Evolutionary conservation across 2,113 vertebrate genomes (phyloP), one percentile per base, ranked within the genome.

Genomic region (Thunnus maccoyii): DNA sequence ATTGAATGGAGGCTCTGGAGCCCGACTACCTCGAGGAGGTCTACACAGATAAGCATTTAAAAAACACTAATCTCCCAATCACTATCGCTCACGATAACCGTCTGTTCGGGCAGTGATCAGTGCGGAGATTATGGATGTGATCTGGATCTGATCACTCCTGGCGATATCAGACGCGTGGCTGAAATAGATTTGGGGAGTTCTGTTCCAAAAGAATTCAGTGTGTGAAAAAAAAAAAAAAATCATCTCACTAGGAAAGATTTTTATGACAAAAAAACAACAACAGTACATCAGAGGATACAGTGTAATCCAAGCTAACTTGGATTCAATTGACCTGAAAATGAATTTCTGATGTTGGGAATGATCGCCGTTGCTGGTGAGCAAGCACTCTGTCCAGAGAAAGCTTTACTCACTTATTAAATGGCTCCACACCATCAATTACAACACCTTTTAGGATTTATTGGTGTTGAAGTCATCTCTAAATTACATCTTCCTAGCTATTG

Each of bases 21-120:
- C 73, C 82, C 27, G 22, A 57, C 85, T 74, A 90, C 88, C 89
- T 91, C 65, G 9, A 91, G 90, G 91, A 87, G 87, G 89, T 88
- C 89, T 90, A 52, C 86, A 75, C 25, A 57, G 87, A 90, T 88
- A 86, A 91, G 84, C 86, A 83, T 92, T 91, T 90, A 41, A 88
- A 87, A 92, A 90, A 88, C 87, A 79, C 84, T 91, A 91, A 93
- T 93, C 92, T 92, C 80, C 84, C 78, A 78, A 87, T 92, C 88
- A 78, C 67, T 51, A 79, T 55, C 71, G 25, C 71, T 65, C 67
- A 1, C 51, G 90, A 90, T 92, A 90, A 88, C 83, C 71, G 86
- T 90, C 84, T 86, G 80, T 72, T 86, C 68, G 89, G 85, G 86
- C 88, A 79, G 82, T 14, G 88, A 91, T 93, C 89, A 85, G 79